Evolutionary conservation across 2,797 vertebrate species (phyloP).

Genomic region (Sebastolobus alascanus): DNA sequence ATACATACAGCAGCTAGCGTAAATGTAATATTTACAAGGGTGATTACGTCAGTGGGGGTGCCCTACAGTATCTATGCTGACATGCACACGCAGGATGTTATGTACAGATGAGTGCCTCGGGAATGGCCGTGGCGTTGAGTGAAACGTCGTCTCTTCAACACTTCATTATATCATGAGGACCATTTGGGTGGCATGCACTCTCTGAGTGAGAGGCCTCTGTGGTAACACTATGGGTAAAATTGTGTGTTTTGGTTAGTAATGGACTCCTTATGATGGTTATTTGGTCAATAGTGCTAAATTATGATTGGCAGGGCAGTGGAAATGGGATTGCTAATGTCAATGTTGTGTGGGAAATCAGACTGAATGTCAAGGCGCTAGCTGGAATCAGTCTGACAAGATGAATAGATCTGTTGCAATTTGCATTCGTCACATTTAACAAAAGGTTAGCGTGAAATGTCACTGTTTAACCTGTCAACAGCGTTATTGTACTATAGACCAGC

Average conservation of each 20-base stretch:
- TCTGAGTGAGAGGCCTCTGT: background rate
- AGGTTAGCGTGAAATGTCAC: constrained; percentile 44
- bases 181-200: background rate
- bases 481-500: background rate
- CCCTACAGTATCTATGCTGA: constrained; percentile 37
- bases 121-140: constrained; percentile 19
- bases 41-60: constrained; percentile 8
- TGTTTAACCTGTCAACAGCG: constrained; percentile 39
- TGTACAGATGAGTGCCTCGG: constrained; percentile 26
- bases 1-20: background rate
- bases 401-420: constrained; percentile 23
- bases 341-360: constrained; percentile 13
- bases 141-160: background rate
- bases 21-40: background rate
- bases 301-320: constrained; percentile 16
- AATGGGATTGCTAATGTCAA: constrained; percentile 27
- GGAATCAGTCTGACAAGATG: constrained; percentile 35
- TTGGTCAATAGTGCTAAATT: constrained; percentile 2
- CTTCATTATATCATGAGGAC: background rate
- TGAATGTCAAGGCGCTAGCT: constrained; percentile 32
- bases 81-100: constrained; percentile 33
- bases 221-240: background rate
- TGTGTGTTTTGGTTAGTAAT: constrained; percentile 1
- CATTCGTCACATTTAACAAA: constrained; percentile 41
- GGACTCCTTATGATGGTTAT: background rate